Evolutionary conservation across 2,888 invertebrate genomes (phyloP), one percentile per base, ranked within the genome.

Genomic region (Crematogaster levior): DNA sequence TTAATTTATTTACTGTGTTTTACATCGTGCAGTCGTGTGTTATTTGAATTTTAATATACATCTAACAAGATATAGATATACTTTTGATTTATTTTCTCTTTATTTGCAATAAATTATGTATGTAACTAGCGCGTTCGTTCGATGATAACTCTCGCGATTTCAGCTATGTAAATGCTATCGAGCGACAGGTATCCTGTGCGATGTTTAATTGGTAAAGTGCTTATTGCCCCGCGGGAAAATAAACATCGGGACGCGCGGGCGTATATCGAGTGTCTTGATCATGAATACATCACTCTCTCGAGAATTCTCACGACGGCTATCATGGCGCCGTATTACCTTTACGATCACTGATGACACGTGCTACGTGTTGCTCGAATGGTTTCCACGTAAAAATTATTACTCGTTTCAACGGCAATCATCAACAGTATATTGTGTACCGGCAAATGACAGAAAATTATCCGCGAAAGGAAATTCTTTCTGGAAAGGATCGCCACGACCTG

Each of bases 401-500:
- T 85, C 88, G 83, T 72, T 63, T 48, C 85, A 81, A 80, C 83
- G 48, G 84, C 80, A 81, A 87, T 84, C 85, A 87, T 77, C 73
- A 58, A 53, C 60, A 63, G n/a, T 58, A 66, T 82, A 63, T 83
- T 75, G 53, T 30, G 24, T 75, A 61, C 24, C 30, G 61, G 72
- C 81, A 79, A 89, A 88, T 86, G 84, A 88, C 83, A 70, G 86
- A 85, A 86, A 86, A 87, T 87, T 89, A 82, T 84, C 73, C 61
- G 68, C 56, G 72, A 51, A 74, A 72, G 83, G 60, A 82, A 84
- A 79, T 73, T 82, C 61, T 58, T 70, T 83, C 51, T 43, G 56
- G 70, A 70, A 65, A 61, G 43, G 37, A 46, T 65, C 40, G 9
- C 21, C n/a, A 24, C 37, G 15, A 24, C 60, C 66, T 40, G 9